Evolutionary conservation across 2,888 invertebrate genomes (phyloP).

Genomic region (Strigamia crassipes): DNA sequence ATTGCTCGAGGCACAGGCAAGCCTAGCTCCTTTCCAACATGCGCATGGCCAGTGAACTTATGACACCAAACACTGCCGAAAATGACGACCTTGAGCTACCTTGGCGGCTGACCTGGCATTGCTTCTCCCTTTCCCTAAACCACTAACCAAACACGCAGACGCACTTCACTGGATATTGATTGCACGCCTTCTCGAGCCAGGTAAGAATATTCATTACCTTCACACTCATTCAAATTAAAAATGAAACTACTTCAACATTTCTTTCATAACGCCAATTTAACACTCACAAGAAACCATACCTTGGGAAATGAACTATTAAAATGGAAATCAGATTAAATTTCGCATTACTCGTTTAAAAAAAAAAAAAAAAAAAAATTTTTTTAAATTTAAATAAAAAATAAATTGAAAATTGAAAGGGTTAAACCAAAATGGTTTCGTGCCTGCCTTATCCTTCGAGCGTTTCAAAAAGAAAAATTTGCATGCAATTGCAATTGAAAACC

Average conservation of each 20-base stretch:
- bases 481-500: neutral
- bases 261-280: neutral
- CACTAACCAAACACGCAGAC: slow-evolving; percentile 7
- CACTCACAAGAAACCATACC: too few species aligned
- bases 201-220: slow-evolving; percentile 19
- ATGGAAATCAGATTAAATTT: too few species aligned
- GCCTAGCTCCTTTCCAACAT: slow-evolving; percentile 13
- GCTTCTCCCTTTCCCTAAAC: slow-evolving; percentile 34
- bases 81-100: slow-evolving; percentile 37
- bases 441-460: neutral
- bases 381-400: too few species aligned
- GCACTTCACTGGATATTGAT: slow-evolving; percentile 31
- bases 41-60: slow-evolving; percentile 37
- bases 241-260: neutral
- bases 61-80: slow-evolving; percentile 31
- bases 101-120: slow-evolving; percentile 31
- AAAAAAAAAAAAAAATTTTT: too few species aligned
- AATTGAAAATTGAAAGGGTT: too few species aligned
- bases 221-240: neutral
- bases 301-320: too few species aligned
- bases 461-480: neutral
- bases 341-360: too few species aligned
- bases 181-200: slow-evolving; percentile 15
- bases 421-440: neutral
- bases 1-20: slow-evolving; percentile 10